These are phyloP conservation scores for Pachypanchax playfairii DNA, from an alignment of 2,113 vertebrate genomes.

Conservation along the genomic window DNA sequence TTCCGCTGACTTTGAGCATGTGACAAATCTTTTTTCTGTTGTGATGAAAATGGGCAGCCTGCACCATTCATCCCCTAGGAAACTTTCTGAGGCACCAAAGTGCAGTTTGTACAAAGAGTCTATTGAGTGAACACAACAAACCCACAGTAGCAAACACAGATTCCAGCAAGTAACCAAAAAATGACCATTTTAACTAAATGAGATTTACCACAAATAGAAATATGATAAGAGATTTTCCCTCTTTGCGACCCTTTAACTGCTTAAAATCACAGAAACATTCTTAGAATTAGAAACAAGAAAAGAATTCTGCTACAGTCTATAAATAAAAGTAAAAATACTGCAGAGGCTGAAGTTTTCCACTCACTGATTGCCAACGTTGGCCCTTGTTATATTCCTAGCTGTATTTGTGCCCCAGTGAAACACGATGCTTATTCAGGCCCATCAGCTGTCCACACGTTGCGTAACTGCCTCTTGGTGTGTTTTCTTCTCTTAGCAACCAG, in stretches of 20 bases:
- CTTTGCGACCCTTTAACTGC: too few species aligned
- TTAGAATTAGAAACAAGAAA: too few species aligned
- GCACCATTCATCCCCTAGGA: neutral
- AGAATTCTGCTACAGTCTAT: neutral
- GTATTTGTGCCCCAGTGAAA: constrained; percentile 25
- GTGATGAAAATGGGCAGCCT: neutral
- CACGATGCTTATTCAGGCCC: constrained; percentile 1
- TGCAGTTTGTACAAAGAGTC: neutral
- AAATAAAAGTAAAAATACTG: constrained; percentile 3
- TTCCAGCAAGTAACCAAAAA: neutral
- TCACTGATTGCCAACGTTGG: neutral
- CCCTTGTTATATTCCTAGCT: neutral
- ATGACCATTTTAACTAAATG: neutral
- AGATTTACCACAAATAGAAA: too few species aligned
- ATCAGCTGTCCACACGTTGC: constrained; percentile 50
- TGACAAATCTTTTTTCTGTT: neutral
- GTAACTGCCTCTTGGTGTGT: constrained; percentile 50
- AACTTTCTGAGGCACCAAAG: neutral
- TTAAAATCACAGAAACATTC: too few species aligned
- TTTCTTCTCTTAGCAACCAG: constrained; percentile 69
- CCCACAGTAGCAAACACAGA: neutral
- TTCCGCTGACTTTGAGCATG: neutral
- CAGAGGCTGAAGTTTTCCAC: constrained; percentile 14
- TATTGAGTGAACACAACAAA: neutral
- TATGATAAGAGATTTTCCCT: too few species aligned